These are phyloP conservation scores for Chrysolina americana DNA, from an alignment of 2,888 invertebrate genomes.

Conservation along the genomic window DNA sequence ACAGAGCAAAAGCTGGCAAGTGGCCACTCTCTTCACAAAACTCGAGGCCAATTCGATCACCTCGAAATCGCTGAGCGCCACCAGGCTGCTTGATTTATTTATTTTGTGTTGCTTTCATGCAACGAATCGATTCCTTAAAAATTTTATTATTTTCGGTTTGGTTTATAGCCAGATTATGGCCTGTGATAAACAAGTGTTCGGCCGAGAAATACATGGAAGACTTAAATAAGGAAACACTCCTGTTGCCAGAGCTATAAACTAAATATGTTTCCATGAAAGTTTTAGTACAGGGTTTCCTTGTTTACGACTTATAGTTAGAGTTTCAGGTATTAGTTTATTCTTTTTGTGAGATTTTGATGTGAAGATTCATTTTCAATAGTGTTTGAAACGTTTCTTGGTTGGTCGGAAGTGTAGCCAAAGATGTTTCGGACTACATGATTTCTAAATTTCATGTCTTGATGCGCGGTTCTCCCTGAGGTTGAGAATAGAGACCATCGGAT, in stretches of 20 bases:
- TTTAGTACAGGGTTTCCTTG: conserved; percentile 34
- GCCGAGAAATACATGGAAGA: conserved; percentile 40
- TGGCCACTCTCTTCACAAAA: conserved; percentile 44
- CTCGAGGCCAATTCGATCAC: conserved; percentile 51
- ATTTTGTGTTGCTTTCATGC: conserved; percentile 53
- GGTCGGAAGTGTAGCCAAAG: no score
- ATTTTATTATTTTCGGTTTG: conserved; percentile 54
- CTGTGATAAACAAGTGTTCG: conserved; percentile 51
- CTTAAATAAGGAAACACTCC: conserved; percentile 40
- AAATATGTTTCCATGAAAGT: conserved; percentile 43
- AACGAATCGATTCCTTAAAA: conserved; percentile 56
- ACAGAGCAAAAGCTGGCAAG: conserved; percentile 39
- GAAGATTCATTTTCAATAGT: conserved; percentile 27
- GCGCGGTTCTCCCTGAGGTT: no score
- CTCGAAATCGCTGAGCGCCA: conserved; percentile 47
- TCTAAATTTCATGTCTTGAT: no score
- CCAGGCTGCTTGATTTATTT: conserved; percentile 53
- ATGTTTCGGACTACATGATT: no score
- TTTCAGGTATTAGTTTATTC: conserved; percentile 35
- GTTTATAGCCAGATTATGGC: conserved; percentile 48
- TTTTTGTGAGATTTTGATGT: conserved; percentile 38
- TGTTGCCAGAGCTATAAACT: conserved; percentile 40
- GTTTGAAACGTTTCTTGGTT: not conserved
- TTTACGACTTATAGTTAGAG: conserved; percentile 33
- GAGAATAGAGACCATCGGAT: no score